phyloP scores from a whole-genome alignment of 2,797 vertebrate genomes.

The Geotrypetes seraphini region DNA sequence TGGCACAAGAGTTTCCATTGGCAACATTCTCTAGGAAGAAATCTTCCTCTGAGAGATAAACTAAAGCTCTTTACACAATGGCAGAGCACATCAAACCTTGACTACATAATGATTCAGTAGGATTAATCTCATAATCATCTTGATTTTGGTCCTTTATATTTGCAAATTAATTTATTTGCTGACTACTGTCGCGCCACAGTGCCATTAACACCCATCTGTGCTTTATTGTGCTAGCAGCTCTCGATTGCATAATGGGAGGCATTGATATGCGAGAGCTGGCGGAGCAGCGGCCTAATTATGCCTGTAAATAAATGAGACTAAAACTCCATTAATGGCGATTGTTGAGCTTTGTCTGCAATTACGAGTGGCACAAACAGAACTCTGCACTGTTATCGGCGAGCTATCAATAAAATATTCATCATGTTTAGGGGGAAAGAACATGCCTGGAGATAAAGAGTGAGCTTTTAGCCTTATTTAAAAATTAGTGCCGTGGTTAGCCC shows the following conservation, averaged over 20 bases:
- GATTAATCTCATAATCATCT: too few species aligned
- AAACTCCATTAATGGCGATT: slow-evolving; percentile 14
- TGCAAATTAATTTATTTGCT: slow-evolving; percentile 14
- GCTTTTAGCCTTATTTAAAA: too few species aligned
- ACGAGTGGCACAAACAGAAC: slow-evolving; percentile 1
- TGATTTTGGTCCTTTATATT: not conserved
- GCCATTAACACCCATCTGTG: slow-evolving; percentile 14
- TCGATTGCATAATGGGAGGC: slow-evolving; percentile 15
- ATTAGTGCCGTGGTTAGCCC: too few species aligned
- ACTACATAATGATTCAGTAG: too few species aligned
- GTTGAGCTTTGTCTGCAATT: slow-evolving; percentile 12
- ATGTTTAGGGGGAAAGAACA: too few species aligned
- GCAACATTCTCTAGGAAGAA: too few species aligned
- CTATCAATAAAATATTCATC: slow-evolving; percentile 6
- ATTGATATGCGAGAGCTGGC: slow-evolving; percentile 16
- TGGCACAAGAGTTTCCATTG: too few species aligned
- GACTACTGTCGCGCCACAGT: slow-evolving; percentile 12
- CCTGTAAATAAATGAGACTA: slow-evolving; percentile 15
- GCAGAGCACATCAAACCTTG: too few species aligned
- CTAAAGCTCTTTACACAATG: too few species aligned
- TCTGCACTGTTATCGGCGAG: not conserved
- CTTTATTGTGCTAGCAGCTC: not conserved
- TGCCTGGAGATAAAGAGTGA: too few species aligned
- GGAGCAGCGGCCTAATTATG: slow-evolving; percentile 12
- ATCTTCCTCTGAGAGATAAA: too few species aligned